Base-by-base conservation (phyloP, 2,888 invertebrate species). In the Diaphora mendica region DNA sequence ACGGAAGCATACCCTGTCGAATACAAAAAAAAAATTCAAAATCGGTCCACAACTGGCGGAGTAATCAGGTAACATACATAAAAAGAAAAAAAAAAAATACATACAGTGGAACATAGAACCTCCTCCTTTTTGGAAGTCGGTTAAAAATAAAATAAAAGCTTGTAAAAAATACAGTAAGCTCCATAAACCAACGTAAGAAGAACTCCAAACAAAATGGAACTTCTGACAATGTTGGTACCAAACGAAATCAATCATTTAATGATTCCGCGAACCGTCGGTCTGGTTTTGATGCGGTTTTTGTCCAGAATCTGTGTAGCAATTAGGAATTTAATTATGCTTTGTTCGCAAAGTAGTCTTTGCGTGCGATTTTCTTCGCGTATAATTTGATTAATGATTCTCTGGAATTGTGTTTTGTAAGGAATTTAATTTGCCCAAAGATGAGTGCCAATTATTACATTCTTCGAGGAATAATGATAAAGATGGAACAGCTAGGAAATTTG, bases 311-410 rank as follows among this genome's bases (percentile, higher is more conserved):
- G 72, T 73, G 33, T 23, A 69, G 73, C 77, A 79, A 82, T 84
- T 83, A 79, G 75, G 42, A 20, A 62, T 51, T 77, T 80, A 81
- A 84, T 84, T 79, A 79, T 64, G 44, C 71, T 76, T 78, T 77
- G 77, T 79, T 82, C 80, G 71, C 62, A 67, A 62, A 71, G 72
- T 77, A 73, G 72, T 55, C 55, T 64, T 62, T 8, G 70, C 75
- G 66, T 65, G 73, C 72, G 69, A 70, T 33, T 68, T 7, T 23
- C 44, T 64, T 33, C 65, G 67, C 39, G 68, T 62, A 1, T 33
- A n/a, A 64, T 44, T 73, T 72, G 35, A 74, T 76, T 73, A 64
- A 79, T 72, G 69, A 42, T 64, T 66, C 64, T 33, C 35, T 30
- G 26, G 55, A 44, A 68, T n/a, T 51, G 13, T 65, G 42, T 39